phyloP scores from a whole-genome alignment of 2,113 vertebrate genomes.

The Cololabis saira region DNA sequence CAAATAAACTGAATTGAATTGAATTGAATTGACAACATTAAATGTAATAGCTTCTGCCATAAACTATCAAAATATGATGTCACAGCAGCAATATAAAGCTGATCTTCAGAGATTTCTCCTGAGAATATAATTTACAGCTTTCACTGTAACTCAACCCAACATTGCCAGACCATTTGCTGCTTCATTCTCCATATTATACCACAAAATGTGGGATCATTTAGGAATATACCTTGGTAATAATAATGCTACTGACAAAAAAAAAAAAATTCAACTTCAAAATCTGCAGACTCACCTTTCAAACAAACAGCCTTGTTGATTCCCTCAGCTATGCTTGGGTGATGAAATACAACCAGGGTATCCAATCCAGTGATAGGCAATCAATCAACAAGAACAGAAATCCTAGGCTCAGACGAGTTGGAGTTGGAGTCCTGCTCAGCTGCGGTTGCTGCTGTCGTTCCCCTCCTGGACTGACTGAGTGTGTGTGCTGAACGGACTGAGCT shows the following conservation, averaged over 20 bases:
- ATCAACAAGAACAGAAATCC: conserved; percentile 45
- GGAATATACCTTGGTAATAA: neutral
- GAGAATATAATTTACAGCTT: conserved; percentile 6
- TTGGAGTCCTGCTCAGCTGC: conserved; percentile 43
- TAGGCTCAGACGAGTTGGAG: conserved; percentile 28
- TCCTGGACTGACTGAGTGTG: conserved; percentile 19
- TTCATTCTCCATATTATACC: conserved; percentile 8
- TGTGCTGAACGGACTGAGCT: conserved; percentile 39
- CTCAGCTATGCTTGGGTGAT: conserved; percentile 25
- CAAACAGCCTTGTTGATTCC: conserved; percentile 27
- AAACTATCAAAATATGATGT: neutral
- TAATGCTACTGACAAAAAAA: neutral
- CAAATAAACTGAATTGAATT: no score
- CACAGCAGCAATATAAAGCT: neutral
- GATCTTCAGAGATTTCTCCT: neutral
- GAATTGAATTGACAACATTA: no score
- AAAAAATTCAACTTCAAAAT: neutral
- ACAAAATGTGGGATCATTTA: neutral
- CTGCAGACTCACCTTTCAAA: conserved; percentile 46
- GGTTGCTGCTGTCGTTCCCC: conserved; percentile 19
- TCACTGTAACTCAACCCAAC: conserved; percentile 1
- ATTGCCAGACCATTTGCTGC: neutral
- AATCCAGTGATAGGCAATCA: conserved; percentile 48
- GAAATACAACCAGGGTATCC: conserved; percentile 30
- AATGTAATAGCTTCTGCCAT: neutral